Percentiles rank a stretch among this genome's conserved stretches.
Conservation (phyloP, 53 echinoderm and acorn worm genomes). For the Actinopyga echinites region DNA sequence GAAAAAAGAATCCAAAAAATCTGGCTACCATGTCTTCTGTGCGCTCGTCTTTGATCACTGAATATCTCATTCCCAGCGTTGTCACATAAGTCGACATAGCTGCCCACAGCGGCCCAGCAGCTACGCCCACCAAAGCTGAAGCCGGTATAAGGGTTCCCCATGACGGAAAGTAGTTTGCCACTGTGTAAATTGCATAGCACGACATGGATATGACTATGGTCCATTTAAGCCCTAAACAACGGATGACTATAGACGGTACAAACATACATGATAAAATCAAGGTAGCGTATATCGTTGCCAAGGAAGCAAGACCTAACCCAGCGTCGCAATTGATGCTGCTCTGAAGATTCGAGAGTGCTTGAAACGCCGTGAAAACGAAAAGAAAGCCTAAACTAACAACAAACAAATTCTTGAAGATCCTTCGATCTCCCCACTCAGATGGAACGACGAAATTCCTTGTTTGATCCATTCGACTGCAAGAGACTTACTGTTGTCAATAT, state of each 20-base stretch:
- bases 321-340: slow-evolving; percentile 96
- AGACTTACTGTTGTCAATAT: too few species aligned
- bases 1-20: slow-evolving; percentile 92
- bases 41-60: slow-evolving; percentile 55
- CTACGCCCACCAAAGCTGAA: slow-evolving; percentile 85
- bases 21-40: slow-evolving; percentile 70
- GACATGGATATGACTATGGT: slow-evolving; percentile 61
- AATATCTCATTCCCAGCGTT: slow-evolving; percentile 68
- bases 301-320: slow-evolving; percentile 84
- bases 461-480: too few species aligned
- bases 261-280: slow-evolving; percentile 74
- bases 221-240: slow-evolving; percentile 88
- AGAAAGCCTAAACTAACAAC: slow-evolving; percentile 72
- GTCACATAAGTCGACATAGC: slow-evolving; percentile 91
- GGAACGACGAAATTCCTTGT: slow-evolving; percentile 5
- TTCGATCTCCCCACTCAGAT: slow-evolving; percentile 49
- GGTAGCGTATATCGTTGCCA: slow-evolving; percentile 81
- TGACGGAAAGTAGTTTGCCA: slow-evolving; percentile 81
- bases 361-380: slow-evolving; percentile 88
- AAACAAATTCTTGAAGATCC: slow-evolving; percentile 80
- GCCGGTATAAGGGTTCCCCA: slow-evolving; percentile 95
- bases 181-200: slow-evolving; percentile 75
- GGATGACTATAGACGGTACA: slow-evolving; percentile 70
- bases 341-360: slow-evolving; percentile 89
- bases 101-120: slow-evolving; percentile 92